A percentile compares a stretch with the other conserved stretches of the same genome.
These are phyloP conservation scores for Indicator maculatus DNA, from an alignment of 2,113 vertebrate genomes.

Conservation along the genomic window DNA sequence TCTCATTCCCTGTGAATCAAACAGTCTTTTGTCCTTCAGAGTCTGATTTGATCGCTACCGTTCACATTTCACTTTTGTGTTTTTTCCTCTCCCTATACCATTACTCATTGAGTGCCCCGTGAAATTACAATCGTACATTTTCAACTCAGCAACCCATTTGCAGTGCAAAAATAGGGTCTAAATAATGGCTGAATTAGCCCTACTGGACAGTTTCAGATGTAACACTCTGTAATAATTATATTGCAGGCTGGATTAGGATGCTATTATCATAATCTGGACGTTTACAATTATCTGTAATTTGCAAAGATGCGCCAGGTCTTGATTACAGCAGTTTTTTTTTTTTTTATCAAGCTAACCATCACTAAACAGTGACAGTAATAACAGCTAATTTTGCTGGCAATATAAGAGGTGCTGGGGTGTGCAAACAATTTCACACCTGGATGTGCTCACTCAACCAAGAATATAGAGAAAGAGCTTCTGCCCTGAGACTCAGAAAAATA, in stretches of 20 bases:
- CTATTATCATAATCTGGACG: slow-evolving; percentile 99
- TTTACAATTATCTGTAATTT: slow-evolving; percentile 99
- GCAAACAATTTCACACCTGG: slow-evolving; percentile 99
- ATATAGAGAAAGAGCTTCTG: slow-evolving; percentile 87
- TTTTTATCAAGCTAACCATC: slow-evolving; percentile 97
- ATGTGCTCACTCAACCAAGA: slow-evolving; percentile 98
- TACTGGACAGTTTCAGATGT: slow-evolving; percentile 99
- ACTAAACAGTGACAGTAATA: slow-evolving; percentile 99
- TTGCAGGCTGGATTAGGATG: slow-evolving; percentile 98
- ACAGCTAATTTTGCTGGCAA: slow-evolving; percentile 99
- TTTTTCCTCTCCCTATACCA: slow-evolving; percentile 84
- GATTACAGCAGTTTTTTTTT: slow-evolving; percentile 92
- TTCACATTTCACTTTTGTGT: slow-evolving; percentile 83
- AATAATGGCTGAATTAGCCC: slow-evolving; percentile 98
- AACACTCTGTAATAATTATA: slow-evolving; percentile 99
- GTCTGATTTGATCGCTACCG: slow-evolving; percentile 83
- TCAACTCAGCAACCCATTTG: slow-evolving; percentile 95
- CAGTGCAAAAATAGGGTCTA: slow-evolving; percentile 91
- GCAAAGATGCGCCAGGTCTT: slow-evolving; percentile 99
- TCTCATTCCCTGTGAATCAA: slow-evolving; percentile 68
- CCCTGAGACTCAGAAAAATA: slow-evolving; percentile 82
- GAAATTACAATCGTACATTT: slow-evolving; percentile 97
- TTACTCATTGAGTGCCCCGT: slow-evolving; percentile 94
- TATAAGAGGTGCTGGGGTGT: slow-evolving; percentile 99
- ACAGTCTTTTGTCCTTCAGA: slow-evolving; percentile 78